Conservation (phyloP, 2,113 vertebrate species). For the Macroglossus sobrinus region DNA sequence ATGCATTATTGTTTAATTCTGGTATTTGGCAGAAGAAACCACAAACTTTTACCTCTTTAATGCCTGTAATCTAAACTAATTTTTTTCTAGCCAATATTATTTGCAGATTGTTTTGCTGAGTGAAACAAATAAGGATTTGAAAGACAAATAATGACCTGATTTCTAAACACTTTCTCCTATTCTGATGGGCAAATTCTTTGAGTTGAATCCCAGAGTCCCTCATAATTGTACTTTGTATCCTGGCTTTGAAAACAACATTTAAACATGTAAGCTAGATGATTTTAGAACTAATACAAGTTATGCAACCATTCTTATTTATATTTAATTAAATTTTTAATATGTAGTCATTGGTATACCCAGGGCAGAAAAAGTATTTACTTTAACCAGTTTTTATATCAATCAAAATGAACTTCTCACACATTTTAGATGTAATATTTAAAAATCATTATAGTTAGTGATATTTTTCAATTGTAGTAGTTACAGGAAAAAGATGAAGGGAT, state of each 20-base stretch:
- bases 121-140: constrained; percentile 37
- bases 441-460: background rate
- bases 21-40: constrained; percentile 41
- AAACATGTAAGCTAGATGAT: background rate
- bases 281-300: constrained; percentile 10
- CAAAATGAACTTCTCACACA: background rate
- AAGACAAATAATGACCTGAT: constrained; percentile 25
- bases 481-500: background rate
- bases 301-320: background rate
- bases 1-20: constrained; percentile 27
- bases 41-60: constrained; percentile 36
- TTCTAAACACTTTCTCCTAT: background rate
- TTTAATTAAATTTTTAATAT: constrained; percentile 10
- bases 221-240: background rate
- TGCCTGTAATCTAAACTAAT: background rate
- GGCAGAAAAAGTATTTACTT: constrained; percentile 1
- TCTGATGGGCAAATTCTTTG: constrained; percentile 13
- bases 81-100: constrained; percentile 51
- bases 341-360: background rate
- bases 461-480: background rate
- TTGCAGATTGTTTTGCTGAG: constrained; percentile 12
- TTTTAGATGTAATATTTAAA: constrained; percentile 16
- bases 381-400: constrained; percentile 16
- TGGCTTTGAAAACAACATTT: constrained; percentile 22
- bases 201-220: constrained; percentile 12